phyloP scores from a whole-genome alignment of 1,140 invertebrate species.

The Temnothorax nylanderi region DNA sequence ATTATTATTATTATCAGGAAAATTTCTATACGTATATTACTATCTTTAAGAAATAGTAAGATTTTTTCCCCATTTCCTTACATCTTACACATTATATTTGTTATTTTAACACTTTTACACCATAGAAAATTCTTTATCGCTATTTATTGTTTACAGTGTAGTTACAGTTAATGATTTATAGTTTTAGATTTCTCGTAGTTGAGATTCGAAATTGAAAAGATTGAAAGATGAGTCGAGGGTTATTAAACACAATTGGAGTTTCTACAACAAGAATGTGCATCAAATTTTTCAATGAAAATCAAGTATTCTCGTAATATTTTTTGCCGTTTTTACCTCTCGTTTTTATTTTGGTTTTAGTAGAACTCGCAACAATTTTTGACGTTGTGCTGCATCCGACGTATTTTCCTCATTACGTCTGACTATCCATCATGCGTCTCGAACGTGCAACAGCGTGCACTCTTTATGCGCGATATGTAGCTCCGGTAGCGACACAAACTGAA shows the following conservation, averaged over 20 bases:
- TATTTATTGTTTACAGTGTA: too few species aligned
- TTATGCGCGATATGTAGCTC: constrained; percentile 42
- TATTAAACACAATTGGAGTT: neutral
- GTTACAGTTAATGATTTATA: neutral
- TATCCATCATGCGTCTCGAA: constrained; percentile 52
- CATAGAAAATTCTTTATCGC: neutral
- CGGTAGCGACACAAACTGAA: constrained; percentile 40
- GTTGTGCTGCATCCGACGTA: constrained; percentile 23
- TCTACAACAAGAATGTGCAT: neutral
- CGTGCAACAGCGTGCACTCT: constrained; percentile 40
- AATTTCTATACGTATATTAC: neutral
- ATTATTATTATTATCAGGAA: neutral
- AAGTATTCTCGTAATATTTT: neutral
- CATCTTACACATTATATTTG: neutral
- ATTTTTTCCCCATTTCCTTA: neutral
- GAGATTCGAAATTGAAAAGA: neutral
- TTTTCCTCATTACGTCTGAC: constrained; percentile 67
- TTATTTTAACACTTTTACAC: neutral
- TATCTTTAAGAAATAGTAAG: neutral
- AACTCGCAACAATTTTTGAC: constrained; percentile 36
- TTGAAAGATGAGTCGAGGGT: neutral
- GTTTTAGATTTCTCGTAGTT: neutral
- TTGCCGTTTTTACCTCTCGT: neutral
- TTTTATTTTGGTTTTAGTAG: constrained; percentile 38
- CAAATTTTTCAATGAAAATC: neutral